Percentiles rank a stretch among this genome's conserved stretches.
Evolutionary conservation across 1,140 invertebrate genomes (phyloP).

Genomic region (Pachypsylla venusta): DNA sequence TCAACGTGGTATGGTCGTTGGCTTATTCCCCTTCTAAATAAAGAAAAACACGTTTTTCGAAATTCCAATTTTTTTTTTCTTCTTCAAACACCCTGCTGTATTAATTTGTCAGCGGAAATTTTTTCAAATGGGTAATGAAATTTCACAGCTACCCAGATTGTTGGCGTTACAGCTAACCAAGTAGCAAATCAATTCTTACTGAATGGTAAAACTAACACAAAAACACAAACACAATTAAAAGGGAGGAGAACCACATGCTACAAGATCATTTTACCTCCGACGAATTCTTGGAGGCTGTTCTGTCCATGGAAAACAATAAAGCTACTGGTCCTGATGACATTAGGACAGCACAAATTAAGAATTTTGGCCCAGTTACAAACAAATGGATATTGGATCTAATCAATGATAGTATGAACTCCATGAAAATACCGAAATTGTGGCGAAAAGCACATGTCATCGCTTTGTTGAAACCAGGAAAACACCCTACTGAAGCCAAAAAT

Average conservation of each 20-base stretch:
- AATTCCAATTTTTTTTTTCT: too few relatives aligned
- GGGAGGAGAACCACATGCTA: too few relatives aligned
- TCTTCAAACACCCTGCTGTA: too few relatives aligned
- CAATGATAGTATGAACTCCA: slow-evolving; percentile 8
- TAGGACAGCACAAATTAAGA: slow-evolving; percentile 10
- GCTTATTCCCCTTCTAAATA: too few relatives aligned
- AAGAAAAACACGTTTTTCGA: too few relatives aligned
- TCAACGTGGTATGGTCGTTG: too few relatives aligned
- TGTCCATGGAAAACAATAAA: slow-evolving; percentile 11
- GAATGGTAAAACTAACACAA: neutral
- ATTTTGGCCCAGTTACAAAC: slow-evolving; percentile 7
- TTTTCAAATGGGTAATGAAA: too few relatives aligned
- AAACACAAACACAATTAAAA: slow-evolving; percentile 9
- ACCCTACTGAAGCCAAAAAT: slow-evolving; percentile 15
- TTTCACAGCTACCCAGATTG: too few relatives aligned
- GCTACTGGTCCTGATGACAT: neutral
- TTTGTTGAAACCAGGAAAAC: slow-evolving; percentile 17
- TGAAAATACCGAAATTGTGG: slow-evolving; percentile 15
- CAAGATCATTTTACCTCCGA: slow-evolving; percentile 1
- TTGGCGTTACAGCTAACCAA: slow-evolving; percentile 10
- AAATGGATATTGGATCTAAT: slow-evolving; percentile 3
- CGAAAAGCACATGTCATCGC: slow-evolving; percentile 16
- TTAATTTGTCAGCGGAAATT: too few relatives aligned
- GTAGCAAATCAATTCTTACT: slow-evolving; percentile 12
- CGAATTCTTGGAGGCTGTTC: slow-evolving; percentile 3